Conservation (phyloP, 2,888 invertebrate genomes). For the Stenichneumon culpator region DNA sequence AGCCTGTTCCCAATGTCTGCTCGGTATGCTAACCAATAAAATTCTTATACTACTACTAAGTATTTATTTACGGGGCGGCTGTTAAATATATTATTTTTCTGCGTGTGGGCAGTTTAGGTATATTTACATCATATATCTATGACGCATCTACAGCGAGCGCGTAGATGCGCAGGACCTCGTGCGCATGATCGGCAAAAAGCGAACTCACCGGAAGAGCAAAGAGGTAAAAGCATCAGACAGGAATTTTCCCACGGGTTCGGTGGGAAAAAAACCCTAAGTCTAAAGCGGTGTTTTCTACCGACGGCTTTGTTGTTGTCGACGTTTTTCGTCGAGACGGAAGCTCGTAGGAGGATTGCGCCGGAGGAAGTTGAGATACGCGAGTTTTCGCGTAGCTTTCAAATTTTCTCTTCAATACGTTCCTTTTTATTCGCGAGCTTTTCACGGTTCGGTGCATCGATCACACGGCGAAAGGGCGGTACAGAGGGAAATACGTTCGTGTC, state of each 20-base stretch:
- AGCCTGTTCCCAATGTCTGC: too few relatives aligned
- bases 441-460: constrained; percentile 50
- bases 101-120: too few relatives aligned
- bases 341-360: not conserved
- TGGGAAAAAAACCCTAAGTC: constrained; percentile 71
- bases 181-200: constrained; percentile 21
- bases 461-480: constrained; percentile 7
- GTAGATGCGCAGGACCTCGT: not conserved
- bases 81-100: too few relatives aligned
- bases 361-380: constrained; percentile 18
- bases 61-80: too few relatives aligned
- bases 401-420: not conserved
- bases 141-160: too few relatives aligned
- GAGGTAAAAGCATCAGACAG: constrained; percentile 7
- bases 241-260: constrained; percentile 59
- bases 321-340: constrained; percentile 23
- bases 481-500: constrained; percentile 32
- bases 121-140: too few relatives aligned
- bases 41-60: too few relatives aligned
- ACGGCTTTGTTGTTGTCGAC: constrained; percentile 2
- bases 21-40: too few relatives aligned
- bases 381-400: constrained; percentile 37
- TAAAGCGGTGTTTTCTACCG: constrained; percentile 71
- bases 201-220: constrained; percentile 6
- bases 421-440: constrained; percentile 32